Percentiles rank a stretch among this genome's conserved stretches.
phyloP scores from a whole-genome alignment of 2,888 invertebrate genomes.

The Chloroclystis v-ata region DNA sequence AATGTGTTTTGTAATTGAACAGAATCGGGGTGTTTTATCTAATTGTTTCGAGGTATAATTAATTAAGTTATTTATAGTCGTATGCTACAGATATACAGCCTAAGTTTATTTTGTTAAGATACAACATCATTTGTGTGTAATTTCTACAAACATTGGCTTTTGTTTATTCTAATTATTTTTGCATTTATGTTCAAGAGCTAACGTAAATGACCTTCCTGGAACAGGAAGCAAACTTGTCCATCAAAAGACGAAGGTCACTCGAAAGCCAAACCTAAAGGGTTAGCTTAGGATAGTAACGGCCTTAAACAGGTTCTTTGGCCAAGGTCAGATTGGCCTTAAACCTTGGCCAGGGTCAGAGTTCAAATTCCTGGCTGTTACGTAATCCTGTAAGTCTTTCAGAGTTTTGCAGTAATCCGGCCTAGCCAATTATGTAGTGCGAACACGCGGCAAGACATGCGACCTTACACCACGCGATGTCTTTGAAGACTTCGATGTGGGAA shows the following conservation, averaged over 20 bases:
- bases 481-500: constrained; percentile 17
- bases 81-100: no score
- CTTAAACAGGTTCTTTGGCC: not conserved
- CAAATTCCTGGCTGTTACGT: constrained; percentile 30
- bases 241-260: not conserved
- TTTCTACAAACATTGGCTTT: no score
- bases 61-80: no score
- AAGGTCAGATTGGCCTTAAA: constrained; percentile 6
- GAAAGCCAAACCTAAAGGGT: not conserved
- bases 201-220: no score
- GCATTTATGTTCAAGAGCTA: no score
- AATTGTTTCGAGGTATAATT: not conserved
- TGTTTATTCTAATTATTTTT: no score
- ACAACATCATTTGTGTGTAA: no score
- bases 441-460: constrained; percentile 39
- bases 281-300: not conserved
- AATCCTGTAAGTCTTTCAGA: constrained; percentile 31
- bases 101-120: no score
- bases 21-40: not conserved
- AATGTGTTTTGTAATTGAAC: constrained; percentile 3
- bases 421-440: constrained; percentile 39
- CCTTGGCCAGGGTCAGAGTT: constrained; percentile 29
- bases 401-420: constrained; percentile 41
- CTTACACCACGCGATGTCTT: constrained; percentile 33
- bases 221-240: not conserved